Evolutionary conservation across 1,140 invertebrate species (phyloP), one percentile per base, ranked within the genome.

Genomic region (Lethrus apterus): DNA sequence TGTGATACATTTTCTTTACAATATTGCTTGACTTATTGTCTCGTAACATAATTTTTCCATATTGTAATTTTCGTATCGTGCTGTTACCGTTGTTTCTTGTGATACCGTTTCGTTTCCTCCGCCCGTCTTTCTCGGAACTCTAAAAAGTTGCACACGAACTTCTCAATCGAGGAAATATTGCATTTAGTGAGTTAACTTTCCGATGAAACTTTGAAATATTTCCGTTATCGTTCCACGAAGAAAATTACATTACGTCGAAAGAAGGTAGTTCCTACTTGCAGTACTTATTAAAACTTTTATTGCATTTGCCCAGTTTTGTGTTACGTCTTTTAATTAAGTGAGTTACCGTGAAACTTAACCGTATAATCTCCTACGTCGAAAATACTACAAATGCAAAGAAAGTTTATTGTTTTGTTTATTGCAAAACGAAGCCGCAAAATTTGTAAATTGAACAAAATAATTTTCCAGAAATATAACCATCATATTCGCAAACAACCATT

Each of bases 111-210:
- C 18, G 10, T 23, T 20, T 47, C 41, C 35, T 26, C 41, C 21
- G 9, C 35, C 4, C n/a, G 8, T 29, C 9, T 29, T 17, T 10
- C 23, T 7, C 18, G 15, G 13, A 11, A 23, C 21, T 24, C 21
- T 26, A 19, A 26, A 21, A n/a, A n/a, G 5, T 26, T 5, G 5
- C 23, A 26, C 5, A n/a, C 46, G 35, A 47, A 47, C 46, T 47
- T 41, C 38, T 47, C 46, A 47, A 47, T 47, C 44, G 46, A 31
- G 46, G 46, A 47, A 47, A 47, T 47, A 47, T 47, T 47, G 33
- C 46, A 42, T 47, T 47, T 47, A 41, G 35, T 23, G 19, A 47
- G 46, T 47, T 47, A 47, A 41, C 46, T 47, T 24, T 26, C 24
- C 38, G 46, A 31, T 41, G 46, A 47, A 47, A 47, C 26, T 47